Evolutionary conservation across 2,113 vertebrate genomes (phyloP).

Genomic region (Brienomyrus longianalis): DNA sequence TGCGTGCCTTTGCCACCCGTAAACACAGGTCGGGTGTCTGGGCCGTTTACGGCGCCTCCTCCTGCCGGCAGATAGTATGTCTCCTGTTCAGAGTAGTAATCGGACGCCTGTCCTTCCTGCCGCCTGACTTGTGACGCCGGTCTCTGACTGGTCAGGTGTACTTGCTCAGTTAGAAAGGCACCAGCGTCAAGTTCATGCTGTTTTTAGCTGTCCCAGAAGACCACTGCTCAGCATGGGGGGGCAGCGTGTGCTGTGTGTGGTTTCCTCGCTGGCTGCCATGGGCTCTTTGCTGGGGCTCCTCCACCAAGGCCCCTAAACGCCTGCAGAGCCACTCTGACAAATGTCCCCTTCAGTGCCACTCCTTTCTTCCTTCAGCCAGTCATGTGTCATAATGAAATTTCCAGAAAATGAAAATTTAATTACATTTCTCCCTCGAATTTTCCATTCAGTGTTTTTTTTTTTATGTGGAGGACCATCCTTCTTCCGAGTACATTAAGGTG

Average conservation of each 20-base stretch:
- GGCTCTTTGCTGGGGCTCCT: neutral
- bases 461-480: neutral
- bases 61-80: neutral
- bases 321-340: neutral
- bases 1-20: neutral
- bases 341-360: neutral
- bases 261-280: neutral
- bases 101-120: neutral
- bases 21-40: neutral
- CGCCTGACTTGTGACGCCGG: neutral
- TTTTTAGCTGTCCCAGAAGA: neutral
- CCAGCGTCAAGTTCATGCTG: neutral
- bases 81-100: neutral
- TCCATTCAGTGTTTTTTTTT: neutral
- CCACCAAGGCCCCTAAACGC: neutral
- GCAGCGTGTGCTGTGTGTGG: neutral
- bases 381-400: constrained; percentile 13
- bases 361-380: neutral
- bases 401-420: constrained; percentile 17
- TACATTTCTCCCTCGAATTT: neutral
- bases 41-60: neutral
- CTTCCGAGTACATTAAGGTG: neutral
- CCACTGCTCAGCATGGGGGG: neutral
- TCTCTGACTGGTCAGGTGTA: neutral
- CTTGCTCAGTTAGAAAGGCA: neutral